Percentiles rank a stretch among this genome's conserved stretches.
Conservation (phyloP, 2,113 vertebrate genomes). For the Camelus dromedarius region DNA sequence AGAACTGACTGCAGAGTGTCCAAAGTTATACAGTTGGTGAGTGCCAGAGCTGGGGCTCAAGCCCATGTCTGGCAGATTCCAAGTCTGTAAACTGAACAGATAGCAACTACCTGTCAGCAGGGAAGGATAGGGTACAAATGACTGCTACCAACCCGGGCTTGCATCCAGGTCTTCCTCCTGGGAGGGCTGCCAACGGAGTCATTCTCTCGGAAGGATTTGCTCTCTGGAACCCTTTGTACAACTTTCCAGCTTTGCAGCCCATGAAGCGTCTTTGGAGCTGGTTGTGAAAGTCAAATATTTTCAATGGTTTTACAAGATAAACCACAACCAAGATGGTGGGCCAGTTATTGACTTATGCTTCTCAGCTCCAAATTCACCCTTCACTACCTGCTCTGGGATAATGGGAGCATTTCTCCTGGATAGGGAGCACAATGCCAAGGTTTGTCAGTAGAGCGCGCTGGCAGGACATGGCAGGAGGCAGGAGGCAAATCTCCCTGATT, state of each 20-base stretch:
- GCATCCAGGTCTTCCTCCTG: not conserved
- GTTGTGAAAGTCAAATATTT: not conserved
- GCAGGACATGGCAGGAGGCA: not conserved
- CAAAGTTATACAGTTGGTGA: not conserved
- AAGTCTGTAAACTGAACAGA: not conserved
- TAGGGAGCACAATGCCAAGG: not conserved
- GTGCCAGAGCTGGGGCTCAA: not conserved
- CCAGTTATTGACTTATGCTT: not conserved
- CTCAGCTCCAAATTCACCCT: not conserved
- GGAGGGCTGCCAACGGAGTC: not conserved
- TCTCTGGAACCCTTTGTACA: not conserved
- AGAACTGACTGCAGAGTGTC: not conserved
- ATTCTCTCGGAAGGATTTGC: not conserved
- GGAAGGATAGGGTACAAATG: not conserved
- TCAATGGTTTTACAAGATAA: conserved; percentile 16
- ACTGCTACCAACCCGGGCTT: not conserved
- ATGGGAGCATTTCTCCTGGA: not conserved
- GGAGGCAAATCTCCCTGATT: not conserved
- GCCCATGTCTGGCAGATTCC: not conserved
- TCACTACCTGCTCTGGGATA: not conserved
- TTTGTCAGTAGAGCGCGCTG: not conserved
- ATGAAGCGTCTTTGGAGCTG: not conserved
- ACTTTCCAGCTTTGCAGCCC: not conserved
- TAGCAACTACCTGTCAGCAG: not conserved
- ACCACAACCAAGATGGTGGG: not conserved